Conservation (phyloP, 2,888 invertebrate genomes). For the Archips crataeganus region DNA sequence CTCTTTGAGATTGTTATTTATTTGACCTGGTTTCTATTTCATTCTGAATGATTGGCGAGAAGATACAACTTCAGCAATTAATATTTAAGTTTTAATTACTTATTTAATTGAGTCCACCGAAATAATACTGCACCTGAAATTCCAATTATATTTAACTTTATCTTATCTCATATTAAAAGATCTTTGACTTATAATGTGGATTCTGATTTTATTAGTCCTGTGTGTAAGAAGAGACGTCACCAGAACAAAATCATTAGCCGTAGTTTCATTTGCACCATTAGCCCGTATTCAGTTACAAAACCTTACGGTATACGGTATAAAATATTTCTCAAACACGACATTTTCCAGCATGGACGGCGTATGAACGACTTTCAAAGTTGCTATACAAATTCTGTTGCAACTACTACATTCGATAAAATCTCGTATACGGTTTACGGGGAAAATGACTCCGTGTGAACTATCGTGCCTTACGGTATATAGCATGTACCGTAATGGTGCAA, state of each 20-base stretch:
- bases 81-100: background rate
- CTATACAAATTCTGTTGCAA: no score
- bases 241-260: background rate
- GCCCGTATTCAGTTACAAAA: no score
- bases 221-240: background rate
- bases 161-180: background rate
- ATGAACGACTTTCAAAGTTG: no score
- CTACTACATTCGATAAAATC: no score
- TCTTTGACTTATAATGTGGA: background rate
- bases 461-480: no score
- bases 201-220: background rate
- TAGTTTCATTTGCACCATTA: no score
- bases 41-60: slow-evolving; percentile 6
- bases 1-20: slow-evolving; percentile 41
- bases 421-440: no score
- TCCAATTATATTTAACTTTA: background rate
- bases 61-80: background rate
- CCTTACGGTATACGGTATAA: no score
- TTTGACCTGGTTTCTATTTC: slow-evolving; percentile 9
- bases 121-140: background rate
- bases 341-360: no score
- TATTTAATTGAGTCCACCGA: background rate
- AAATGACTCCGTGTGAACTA: no score
- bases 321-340: no score
- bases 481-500: no score